Base-by-base conservation (phyloP, 2,113 vertebrate genomes). In the Dromaius novaehollandiae region DNA sequence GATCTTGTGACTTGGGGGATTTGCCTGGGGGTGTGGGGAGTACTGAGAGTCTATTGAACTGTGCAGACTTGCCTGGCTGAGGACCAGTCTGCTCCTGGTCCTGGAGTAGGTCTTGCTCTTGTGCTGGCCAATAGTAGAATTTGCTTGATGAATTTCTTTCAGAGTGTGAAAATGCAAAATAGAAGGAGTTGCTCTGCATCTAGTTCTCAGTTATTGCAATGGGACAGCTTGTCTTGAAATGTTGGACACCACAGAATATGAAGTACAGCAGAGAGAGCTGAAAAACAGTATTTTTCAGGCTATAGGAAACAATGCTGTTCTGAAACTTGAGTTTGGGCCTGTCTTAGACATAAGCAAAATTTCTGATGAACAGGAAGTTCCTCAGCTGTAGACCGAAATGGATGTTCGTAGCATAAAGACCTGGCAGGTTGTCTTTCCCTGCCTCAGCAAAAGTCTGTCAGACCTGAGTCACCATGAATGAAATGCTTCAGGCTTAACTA, bases 81-180 rank as follows among this genome's bases (percentile, higher is more conserved):
- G 50, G 34, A 88, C 28, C 38, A 38, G 38, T 38, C 38, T 38
- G 8, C 38, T 38, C 38, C n/a, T 48, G 76, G 11, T 51, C 20
- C 55, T 70, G 18, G 36, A 78, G 28, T 15, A 61, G 12, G 21
- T 63, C 50, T 68, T 53, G 20, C 32, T 91, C 55, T 66, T 69
- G 50, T 55, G 20, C 25, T 79, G 53, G 26, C 19, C 12, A 5
- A 32, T 12, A 30, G 53, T 1, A 25, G 25, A 7, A 76, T 60
- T 84, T 55, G 2, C 42, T 81, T 32, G 5, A n/a, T 38, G 28
- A 15, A 6, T 50, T 68, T 73, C 38, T 4, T 13, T 66, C 4
- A 2, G 7, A 32, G 2, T 13, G 4, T 9, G 51, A 26, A 21
- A 56, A 2, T 21, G 61, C 3, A 0, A 44, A 78, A 14, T 30